Evolutionary conservation across 2,113 vertebrate species (phyloP).

Genomic region (Deroptyus accipitrinus): DNA sequence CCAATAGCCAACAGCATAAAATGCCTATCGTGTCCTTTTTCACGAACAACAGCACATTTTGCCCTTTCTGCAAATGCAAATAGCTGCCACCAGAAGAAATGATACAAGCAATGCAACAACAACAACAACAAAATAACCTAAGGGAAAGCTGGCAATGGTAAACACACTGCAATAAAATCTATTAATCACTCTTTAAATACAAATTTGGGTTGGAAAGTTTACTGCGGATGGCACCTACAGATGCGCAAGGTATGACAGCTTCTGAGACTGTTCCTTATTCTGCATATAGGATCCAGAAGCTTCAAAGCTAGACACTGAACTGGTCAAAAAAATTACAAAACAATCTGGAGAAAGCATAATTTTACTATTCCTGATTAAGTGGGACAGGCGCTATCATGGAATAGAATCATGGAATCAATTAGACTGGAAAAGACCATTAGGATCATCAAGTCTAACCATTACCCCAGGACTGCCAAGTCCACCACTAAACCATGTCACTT

Average conservation of each 20-base stretch:
- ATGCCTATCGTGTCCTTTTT: neutral
- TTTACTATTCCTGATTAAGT: neutral
- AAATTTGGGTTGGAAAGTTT: neutral
- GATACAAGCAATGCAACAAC: neutral
- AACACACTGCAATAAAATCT: neutral
- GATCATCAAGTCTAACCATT: neutral
- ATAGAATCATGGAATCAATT: neutral
- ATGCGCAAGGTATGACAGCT: neutral
- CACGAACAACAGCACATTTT: neutral
- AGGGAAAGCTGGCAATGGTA: neutral
- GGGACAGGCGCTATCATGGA: neutral
- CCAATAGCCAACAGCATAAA: neutral
- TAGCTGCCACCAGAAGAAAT: neutral
- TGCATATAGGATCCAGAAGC: neutral
- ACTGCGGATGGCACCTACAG: neutral
- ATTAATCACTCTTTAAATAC: neutral
- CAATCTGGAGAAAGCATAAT: neutral
- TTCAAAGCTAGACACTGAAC: neutral
- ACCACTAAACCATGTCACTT: neutral
- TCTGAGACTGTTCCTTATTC: neutral
- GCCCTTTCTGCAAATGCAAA: neutral
- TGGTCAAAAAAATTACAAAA: neutral
- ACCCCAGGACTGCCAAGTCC: neutral
- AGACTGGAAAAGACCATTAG: neutral
- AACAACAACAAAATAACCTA: neutral